These are phyloP conservation scores for Calycopis cecrops DNA, from an alignment of 1,140 invertebrate species.

Conservation along the genomic window DNA sequence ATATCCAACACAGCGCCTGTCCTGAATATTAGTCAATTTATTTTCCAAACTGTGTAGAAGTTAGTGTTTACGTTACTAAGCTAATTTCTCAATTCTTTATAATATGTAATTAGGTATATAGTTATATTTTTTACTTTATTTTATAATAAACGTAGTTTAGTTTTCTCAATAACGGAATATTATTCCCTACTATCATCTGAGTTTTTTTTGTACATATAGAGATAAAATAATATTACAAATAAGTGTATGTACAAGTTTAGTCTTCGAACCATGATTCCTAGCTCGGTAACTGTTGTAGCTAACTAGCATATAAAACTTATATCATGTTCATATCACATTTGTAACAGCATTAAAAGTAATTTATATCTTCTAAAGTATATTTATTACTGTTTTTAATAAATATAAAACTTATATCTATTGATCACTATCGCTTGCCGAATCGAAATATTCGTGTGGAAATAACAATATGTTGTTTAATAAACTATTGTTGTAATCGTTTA, in stretches of 20 bases:
- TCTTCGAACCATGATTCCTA: background rate
- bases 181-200: background rate
- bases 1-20: constrained; percentile 31
- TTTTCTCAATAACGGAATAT: background rate
- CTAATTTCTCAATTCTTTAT: constrained; percentile 30
- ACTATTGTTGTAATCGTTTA: no score
- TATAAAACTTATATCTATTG: no score
- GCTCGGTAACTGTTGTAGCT: background rate
- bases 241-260: constrained; percentile 21
- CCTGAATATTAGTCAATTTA: constrained; percentile 66
- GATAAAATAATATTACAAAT: constrained; percentile 43
- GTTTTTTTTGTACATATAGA: constrained; percentile 54
- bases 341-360: no score
- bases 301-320: no score
- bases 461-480: background rate
- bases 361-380: no score
- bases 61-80: constrained; percentile 28
- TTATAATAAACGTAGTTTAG: constrained; percentile 6
- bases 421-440: background rate
- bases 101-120: constrained; percentile 27
- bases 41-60: constrained; percentile 51
- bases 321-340: no score
- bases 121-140: constrained; percentile 4
- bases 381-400: no score
- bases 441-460: background rate